Evolutionary conservation across 2,113 vertebrate genomes (phyloP).

Genomic region (Alectura lathami): DNA sequence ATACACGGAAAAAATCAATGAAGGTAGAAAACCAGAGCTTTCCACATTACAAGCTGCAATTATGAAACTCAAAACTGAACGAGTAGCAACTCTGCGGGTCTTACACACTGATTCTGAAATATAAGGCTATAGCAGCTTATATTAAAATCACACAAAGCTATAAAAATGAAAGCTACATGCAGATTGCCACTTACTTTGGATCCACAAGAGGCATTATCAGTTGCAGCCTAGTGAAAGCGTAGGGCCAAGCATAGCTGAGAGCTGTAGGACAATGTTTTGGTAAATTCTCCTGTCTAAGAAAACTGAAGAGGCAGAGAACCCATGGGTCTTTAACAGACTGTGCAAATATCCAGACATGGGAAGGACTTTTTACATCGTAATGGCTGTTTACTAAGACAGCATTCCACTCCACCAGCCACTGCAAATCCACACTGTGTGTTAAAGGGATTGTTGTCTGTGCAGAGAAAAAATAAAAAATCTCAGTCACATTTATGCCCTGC

Average conservation of each 20-base stretch:
- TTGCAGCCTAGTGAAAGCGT: constrained; percentile 93
- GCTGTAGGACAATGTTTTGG: constrained; percentile 94
- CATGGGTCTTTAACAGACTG: constrained; percentile 96
- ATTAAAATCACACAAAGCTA: background rate
- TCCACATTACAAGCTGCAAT: background rate
- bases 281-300: constrained; percentile 95
- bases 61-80: background rate
- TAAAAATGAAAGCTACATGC: background rate
- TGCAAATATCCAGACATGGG: constrained; percentile 98
- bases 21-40: background rate
- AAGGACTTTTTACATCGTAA: constrained; percentile 97
- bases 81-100: background rate
- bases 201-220: constrained; percentile 94
- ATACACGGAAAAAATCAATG: background rate
- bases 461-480: background rate
- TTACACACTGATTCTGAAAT: background rate
- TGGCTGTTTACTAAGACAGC: constrained; percentile 94
- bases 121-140: background rate
- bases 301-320: constrained; percentile 97
- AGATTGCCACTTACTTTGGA: constrained; percentile 85
- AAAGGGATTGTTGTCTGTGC: constrained; percentile 85
- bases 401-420: constrained; percentile 98
- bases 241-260: constrained; percentile 98
- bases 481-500: background rate
- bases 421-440: constrained; percentile 92